Evolutionary conservation across 2,888 invertebrate genomes (phyloP), one percentile per base, ranked within the genome.

Genomic region (Peribatodes rhomboidaria): DNA sequence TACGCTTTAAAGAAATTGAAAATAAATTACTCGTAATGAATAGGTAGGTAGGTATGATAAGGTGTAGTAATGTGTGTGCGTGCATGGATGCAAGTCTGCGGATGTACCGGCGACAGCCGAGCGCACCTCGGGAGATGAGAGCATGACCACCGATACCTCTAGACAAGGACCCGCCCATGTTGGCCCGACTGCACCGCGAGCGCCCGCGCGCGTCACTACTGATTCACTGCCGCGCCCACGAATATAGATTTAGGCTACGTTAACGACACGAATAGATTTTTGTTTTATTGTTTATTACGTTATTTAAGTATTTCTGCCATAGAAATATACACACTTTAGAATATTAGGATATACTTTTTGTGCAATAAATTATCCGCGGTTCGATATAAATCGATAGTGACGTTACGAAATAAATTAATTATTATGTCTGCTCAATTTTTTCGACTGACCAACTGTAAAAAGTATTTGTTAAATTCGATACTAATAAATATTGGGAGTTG

Each of bases 1-100:
- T 93, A 93, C 93, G 93, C 93, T 92, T 93, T 93, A 93, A 93
- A 88, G 90, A 92, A 91, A 90, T 91, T 89, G 86, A 84, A 65
- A 71, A 87, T 88, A 91, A 90, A 83, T 86, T 86, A 91, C 81
- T 88, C 85, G 81, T 90, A 88, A 90, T 81, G 86, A 84, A 88
- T 91, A 92, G 89, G 85, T 90, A 91, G 90, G 88, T 90, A 91
- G 90, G 81, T 88, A 88, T 83, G 82, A 77, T 90, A 90, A 89
- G 89, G 81, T 81, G 88, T 90, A 91, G 88, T 79, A 79, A 82
- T 79, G 78, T 86, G 84, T 84, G 85, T 84, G 86, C 85, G 88
- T 86, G 89, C 82, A 82, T 81, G 87, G 81, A 79, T 80, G 72
- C 27, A 16, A 49, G 67, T 58, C 53, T 64, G 69, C 42, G 68